Evolutionary conservation across 2,797 vertebrate species (phyloP).

Genomic region (Schizopygopsis pylzovi): DNA sequence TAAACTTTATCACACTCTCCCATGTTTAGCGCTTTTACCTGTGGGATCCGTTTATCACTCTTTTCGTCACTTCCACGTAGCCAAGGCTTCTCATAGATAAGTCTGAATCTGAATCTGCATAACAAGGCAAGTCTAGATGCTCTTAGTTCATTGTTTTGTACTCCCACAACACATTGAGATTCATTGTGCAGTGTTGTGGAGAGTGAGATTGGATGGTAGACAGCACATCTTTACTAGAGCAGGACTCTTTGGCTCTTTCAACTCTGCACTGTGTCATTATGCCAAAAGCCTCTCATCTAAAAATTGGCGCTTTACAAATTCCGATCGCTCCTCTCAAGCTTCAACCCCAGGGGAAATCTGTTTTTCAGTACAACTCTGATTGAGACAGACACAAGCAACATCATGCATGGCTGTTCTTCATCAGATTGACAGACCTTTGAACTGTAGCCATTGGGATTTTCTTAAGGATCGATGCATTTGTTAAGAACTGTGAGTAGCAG

Average conservation of each 20-base stretch:
- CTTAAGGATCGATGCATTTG: conserved; percentile 18
- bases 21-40: background rate
- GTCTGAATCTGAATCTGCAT: conserved; percentile 60
- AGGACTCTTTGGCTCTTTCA: conserved; percentile 39
- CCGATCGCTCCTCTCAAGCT: background rate
- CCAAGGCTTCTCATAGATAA: background rate
- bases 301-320: conserved; percentile 31
- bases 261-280: conserved; percentile 29
- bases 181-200: background rate
- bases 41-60: conserved; percentile 1
- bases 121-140: conserved; percentile 48
- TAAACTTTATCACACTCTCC: background rate
- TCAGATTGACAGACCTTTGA: conserved; percentile 37
- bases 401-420: conserved; percentile 12
- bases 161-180: conserved; percentile 64
- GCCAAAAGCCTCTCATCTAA: conserved; percentile 33
- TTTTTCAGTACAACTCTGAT: conserved; percentile 23
- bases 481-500: conserved; percentile 11
- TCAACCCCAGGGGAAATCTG: conserved; percentile 39
- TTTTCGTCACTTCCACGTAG: conserved; percentile 1
- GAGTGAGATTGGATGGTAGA: conserved; percentile 5
- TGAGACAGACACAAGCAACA: conserved; percentile 40
- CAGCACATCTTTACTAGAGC: conserved; percentile 10
- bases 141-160: conserved; percentile 62
- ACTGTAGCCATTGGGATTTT: conserved; percentile 26